Evolutionary conservation across 92 coral and sea anemone species (phyloP), one percentile per base, ranked within the genome.

Genomic region (Diadumene lineata): DNA sequence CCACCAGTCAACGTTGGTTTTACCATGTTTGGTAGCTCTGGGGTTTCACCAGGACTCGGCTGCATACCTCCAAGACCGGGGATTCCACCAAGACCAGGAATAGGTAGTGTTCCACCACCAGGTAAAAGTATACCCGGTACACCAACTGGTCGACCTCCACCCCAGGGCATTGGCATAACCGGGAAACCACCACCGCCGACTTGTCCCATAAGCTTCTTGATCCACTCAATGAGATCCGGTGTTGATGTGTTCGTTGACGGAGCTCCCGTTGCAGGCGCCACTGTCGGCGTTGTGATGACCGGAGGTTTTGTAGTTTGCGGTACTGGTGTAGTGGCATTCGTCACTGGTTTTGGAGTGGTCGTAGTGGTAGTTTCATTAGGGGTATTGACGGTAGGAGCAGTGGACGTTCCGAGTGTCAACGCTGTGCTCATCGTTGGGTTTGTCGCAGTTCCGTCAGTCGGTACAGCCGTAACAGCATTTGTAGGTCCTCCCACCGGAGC

Each of bases 241-340:
- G 9, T 17, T 17, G 51, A 8, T 44, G 22, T n/a, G 55, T 31
- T 43, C 9, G 57, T 56, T 1, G 28, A 7, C 26, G 68, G 68
- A 13, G 68, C 71, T 10, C 2, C 18, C n/a, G 73, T 50, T 68
- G 31, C 19, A 34, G 73, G 60, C 1, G 43, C 64, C 34, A 32
- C 65, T 29, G 72, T 64, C 1, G 81, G 56, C 27, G 74, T 66
- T 22, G 68, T 61, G 1, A 46, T 6, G 28, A 24, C 34, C 6
- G 81, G 73, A 51, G 64, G 16, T 28, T 26, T 44, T 27, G 53
- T 77, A 26, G 84, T 65, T 25, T 63, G 75, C 27, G 73, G 17
- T 30, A 65, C 26, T 30, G 64, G 22, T 1, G 81, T 21, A 34
- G 74, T 19, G 0, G 73, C 38, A 19, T 60, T 67, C 23, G 57